These are phyloP conservation scores for Solenodon paradoxus DNA, from an alignment of 2,113 vertebrate genomes.

Conservation along the genomic window DNA sequence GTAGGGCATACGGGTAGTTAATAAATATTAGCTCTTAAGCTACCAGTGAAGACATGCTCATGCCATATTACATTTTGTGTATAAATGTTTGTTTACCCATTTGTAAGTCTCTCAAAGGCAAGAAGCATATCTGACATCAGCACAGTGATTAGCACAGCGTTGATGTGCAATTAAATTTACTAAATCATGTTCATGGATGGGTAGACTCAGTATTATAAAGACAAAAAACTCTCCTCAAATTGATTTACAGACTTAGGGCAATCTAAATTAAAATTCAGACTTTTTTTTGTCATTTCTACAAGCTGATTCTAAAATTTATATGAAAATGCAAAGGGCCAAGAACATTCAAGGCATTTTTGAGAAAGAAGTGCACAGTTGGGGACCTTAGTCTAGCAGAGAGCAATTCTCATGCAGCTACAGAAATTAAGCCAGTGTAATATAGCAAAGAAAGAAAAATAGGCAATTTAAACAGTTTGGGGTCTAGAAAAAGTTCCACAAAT, in stretches of 20 bases:
- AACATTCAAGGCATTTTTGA: background rate
- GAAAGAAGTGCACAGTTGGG: background rate
- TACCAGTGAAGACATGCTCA: background rate
- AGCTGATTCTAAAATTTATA: background rate
- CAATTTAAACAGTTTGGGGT: background rate
- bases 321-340: slow-evolving; percentile 6
- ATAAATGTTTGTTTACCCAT: background rate
- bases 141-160: background rate
- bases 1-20: background rate
- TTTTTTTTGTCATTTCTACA: slow-evolving; percentile 30
- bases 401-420: background rate
- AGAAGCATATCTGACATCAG: background rate
- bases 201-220: background rate
- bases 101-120: background rate
- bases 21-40: background rate
- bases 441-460: background rate
- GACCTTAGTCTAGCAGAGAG: background rate
- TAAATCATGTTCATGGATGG: background rate
- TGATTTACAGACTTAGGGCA: background rate
- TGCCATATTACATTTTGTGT: background rate
- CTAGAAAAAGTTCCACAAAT: background rate
- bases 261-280: background rate
- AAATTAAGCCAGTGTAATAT: background rate
- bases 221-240: background rate
- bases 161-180: background rate